Evolutionary conservation across 2,113 vertebrate genomes (phyloP), one percentile per base, ranked within the genome.

Genomic region (Gnathonemus echidnorhynchus): DNA sequence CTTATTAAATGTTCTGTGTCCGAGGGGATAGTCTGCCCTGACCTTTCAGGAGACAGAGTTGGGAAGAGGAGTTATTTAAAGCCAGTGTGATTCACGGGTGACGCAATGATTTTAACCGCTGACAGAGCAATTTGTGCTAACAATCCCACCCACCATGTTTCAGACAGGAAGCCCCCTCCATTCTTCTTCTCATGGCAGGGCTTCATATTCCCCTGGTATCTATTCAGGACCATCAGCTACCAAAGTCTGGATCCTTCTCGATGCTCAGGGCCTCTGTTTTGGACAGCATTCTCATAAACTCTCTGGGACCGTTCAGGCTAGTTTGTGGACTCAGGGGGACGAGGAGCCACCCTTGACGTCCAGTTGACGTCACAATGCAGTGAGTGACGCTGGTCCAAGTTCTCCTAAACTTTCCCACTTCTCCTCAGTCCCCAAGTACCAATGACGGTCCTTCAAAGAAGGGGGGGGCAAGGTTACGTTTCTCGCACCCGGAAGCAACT

Each of bases 61-160:
- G 91, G 52, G 17, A 42, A 35, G 74, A 77, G 74, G 45, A 90
- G 93, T 92, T 96, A 95, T 95, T 96, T 93, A 91, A 93, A 93
- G 91, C 88, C 90, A 90, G 56, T 84, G 52, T 91, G 89, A 92
- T 91, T 88, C 3, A 70, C 39, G 45, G 58, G 90, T 94, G 94
- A 94, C 91, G 92, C 83, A 92, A 94, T 92, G 42, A 39, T 87
- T 91, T 89, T 70, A 91, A 90, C 89, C 91, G 13, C 45, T 39
- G 91, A 93, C 92, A 94, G 89, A 91, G 90, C 89, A 92, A 83
- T 92, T 91, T 93, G 92, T 95, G 94, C 94, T 92, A 93, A 92
- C 92, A 66, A 45, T 56, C 83, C 80, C 88, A 86, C 52, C 50
- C 83, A 56, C 90, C 39, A 31, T 45, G 62, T 91, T 77, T 87